Conservation (phyloP, 2,888 invertebrate species). For the Tanytarsus gracilentus region DNA sequence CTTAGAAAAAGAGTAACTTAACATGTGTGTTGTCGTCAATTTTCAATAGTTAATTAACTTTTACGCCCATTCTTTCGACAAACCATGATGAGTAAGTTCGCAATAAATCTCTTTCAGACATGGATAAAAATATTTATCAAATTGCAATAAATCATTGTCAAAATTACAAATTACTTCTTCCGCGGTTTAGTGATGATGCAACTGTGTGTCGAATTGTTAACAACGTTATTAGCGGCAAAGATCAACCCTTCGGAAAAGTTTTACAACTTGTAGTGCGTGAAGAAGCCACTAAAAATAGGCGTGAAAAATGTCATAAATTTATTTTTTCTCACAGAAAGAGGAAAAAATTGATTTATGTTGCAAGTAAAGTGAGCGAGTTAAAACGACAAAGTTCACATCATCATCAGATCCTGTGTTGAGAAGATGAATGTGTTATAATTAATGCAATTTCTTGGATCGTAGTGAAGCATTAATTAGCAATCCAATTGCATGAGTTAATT, state of each 20-base stretch:
- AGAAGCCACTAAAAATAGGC: not conserved
- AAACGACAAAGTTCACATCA: conserved; percentile 6
- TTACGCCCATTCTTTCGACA: too few relatives aligned
- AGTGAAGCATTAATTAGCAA: too few relatives aligned
- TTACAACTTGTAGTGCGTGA: conserved; percentile 3
- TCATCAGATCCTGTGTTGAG: not conserved
- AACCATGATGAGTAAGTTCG: too few relatives aligned
- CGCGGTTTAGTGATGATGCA: conserved; percentile 8
- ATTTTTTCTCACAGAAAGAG: too few relatives aligned
- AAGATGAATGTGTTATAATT: not conserved
- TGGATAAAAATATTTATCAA: too few relatives aligned
- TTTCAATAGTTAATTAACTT: too few relatives aligned
- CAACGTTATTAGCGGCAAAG: conserved; percentile 3
- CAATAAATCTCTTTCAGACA: not conserved
- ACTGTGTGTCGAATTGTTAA: conserved; percentile 7
- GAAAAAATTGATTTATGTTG: not conserved
- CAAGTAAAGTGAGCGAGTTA: not conserved
- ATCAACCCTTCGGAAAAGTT: not conserved
- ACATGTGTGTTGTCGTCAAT: too few relatives aligned
- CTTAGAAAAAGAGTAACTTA: too few relatives aligned
- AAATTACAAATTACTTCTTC: conserved; percentile 1
- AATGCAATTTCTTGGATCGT: too few relatives aligned
- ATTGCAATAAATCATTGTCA: not conserved
- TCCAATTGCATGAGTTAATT: too few relatives aligned
- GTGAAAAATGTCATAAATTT: conserved; percentile 6